Conservation (phyloP, 2,888 invertebrate species). For the Zootermopsis nevadensis region DNA sequence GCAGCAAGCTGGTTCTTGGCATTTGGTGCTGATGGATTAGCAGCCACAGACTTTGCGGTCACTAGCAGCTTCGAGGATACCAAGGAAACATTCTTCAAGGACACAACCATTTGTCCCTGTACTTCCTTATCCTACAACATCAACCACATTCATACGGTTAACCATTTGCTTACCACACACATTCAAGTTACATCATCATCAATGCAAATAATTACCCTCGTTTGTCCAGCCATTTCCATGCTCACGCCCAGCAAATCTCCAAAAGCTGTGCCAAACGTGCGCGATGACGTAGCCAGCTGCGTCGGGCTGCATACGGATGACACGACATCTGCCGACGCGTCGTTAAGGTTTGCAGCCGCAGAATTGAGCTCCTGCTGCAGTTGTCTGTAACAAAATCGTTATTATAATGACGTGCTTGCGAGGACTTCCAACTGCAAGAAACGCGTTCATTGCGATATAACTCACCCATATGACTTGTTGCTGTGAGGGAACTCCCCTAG, state of each 20-base stretch:
- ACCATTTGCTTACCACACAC: not conserved
- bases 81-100: slow-evolving; percentile 87
- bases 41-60: slow-evolving; percentile 89
- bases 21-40: slow-evolving; percentile 90
- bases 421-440: too few species aligned
- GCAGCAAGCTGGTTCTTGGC: slow-evolving; percentile 89
- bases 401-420: too few species aligned
- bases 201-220: slow-evolving; percentile 61
- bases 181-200: not conserved
- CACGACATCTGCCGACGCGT: slow-evolving; percentile 85
- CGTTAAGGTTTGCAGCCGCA: slow-evolving; percentile 86
- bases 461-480: slow-evolving; percentile 75
- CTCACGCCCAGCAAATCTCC: slow-evolving; percentile 81
- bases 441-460: not conserved
- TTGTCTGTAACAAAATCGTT: slow-evolving; percentile 66
- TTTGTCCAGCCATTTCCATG: slow-evolving; percentile 88
- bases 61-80: slow-evolving; percentile 87
- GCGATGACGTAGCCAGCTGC: slow-evolving; percentile 78
- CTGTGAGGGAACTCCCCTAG: slow-evolving; percentile 81
- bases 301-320: slow-evolving; percentile 78
- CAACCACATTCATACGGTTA: too few species aligned
- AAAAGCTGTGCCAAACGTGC: slow-evolving; percentile 81
- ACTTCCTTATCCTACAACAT: slow-evolving; percentile 71
- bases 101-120: slow-evolving; percentile 84
- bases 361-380: slow-evolving; percentile 87